A percentile compares a stretch with the other conserved stretches of the same genome.
Conservation (phyloP, 2,888 invertebrate species). For the Polyploca ridens region DNA sequence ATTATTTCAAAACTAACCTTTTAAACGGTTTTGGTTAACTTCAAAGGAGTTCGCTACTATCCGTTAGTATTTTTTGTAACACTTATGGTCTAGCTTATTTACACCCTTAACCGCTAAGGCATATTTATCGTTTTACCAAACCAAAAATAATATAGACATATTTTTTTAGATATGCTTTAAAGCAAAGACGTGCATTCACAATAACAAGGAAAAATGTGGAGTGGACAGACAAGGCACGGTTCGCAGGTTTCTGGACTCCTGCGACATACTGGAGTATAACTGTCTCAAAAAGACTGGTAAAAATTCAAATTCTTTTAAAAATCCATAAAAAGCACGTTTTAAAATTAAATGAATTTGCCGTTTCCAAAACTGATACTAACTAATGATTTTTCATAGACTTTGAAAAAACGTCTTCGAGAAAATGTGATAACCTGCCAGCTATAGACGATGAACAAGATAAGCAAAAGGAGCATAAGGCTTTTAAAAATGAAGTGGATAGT, state of each 20-base stretch:
- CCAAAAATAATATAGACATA: neutral
- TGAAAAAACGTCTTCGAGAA: slow-evolving; percentile 25
- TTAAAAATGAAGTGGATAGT: neutral
- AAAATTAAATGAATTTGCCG: neutral
- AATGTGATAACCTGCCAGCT: neutral
- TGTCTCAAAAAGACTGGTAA: slow-evolving; percentile 58
- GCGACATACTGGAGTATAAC: slow-evolving; percentile 72
- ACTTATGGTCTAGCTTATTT: no score
- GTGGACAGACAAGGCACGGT: slow-evolving; percentile 33
- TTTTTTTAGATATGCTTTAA: slow-evolving; percentile 59
- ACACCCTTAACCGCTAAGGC: no score
- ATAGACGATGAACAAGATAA: neutral
- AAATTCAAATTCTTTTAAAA: neutral
- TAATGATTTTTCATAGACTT: slow-evolving; percentile 44
- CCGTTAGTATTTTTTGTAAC: no score
- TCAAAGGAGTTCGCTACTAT: no score
- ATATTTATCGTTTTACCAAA: no score
- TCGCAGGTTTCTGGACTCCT: slow-evolving; percentile 65
- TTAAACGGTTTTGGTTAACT: no score
- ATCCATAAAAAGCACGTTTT: neutral
- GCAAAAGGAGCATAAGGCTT: neutral
- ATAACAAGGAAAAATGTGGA: slow-evolving; percentile 59
- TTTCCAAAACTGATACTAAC: neutral
- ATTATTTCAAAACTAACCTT: no score
- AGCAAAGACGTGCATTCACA: slow-evolving; percentile 68